Evolutionary conservation across 2,113 vertebrate genomes (phyloP).

Genomic region (Sylvicapra grimmia): DNA sequence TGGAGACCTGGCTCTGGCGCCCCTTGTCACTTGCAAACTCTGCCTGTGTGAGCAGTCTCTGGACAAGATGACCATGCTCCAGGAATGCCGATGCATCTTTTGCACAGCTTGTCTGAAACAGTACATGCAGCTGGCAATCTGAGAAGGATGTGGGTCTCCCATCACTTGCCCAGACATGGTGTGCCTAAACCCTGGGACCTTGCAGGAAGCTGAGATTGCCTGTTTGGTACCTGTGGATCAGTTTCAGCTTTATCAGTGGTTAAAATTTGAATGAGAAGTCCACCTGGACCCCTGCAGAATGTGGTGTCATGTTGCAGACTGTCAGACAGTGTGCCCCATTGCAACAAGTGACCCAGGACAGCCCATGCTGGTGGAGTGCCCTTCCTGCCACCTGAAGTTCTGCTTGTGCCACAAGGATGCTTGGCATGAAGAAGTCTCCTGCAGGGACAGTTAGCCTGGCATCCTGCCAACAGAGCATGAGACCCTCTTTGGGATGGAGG

Average conservation of each 20-base stretch:
- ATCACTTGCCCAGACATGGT: slow-evolving; percentile 93
- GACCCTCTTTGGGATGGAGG: slow-evolving; percentile 77
- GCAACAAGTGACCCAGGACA: slow-evolving; percentile 71
- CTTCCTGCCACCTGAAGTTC: slow-evolving; percentile 83
- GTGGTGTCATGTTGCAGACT: slow-evolving; percentile 91
- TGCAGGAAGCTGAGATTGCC: slow-evolving; percentile 87
- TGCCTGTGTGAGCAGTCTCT: slow-evolving; percentile 88
- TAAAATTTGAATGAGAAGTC: slow-evolving; percentile 79
- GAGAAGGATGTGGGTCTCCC: slow-evolving; percentile 90
- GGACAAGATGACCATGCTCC: slow-evolving; percentile 85
- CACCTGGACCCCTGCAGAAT: slow-evolving; percentile 90
- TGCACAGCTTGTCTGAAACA: slow-evolving; percentile 91
- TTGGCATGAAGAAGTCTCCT: slow-evolving; percentile 83
- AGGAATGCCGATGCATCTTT: slow-evolving; percentile 89
- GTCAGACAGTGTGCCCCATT: slow-evolving; percentile 89
- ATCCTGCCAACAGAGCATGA: slow-evolving; percentile 77
- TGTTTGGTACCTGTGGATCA: too few species aligned
- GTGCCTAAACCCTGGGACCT: slow-evolving; percentile 84
- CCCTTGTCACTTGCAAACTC: slow-evolving; percentile 89
- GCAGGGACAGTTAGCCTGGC: slow-evolving; percentile 80
- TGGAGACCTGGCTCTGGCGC: slow-evolving; percentile 69
- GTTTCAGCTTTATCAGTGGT: too few species aligned
- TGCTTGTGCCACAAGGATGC: slow-evolving; percentile 88
- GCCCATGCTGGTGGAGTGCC: slow-evolving; percentile 83
- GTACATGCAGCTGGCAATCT: slow-evolving; percentile 89